phyloP scores from a whole-genome alignment of 2,888 invertebrate species.

The Leptopilina myrica region DNA sequence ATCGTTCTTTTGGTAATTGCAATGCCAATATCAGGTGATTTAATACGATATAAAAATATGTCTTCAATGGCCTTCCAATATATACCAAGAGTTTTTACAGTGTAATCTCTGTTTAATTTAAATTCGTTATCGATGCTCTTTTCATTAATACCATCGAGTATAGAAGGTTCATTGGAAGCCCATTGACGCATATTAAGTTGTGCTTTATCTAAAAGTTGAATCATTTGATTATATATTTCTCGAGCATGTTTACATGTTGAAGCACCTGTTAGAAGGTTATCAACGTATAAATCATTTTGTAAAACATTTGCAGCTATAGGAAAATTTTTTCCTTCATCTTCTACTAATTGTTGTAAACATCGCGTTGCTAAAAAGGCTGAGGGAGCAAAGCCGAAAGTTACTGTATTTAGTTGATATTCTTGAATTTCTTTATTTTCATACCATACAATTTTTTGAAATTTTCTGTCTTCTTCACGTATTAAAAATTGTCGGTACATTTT shows the following conservation, averaged over 20 bases:
- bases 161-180: conserved; percentile 54
- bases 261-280: conserved; percentile 49
- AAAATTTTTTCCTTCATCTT: conserved; percentile 48
- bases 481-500: conserved; percentile 53
- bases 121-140: background rate
- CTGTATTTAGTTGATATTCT: conserved; percentile 55
- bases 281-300: conserved; percentile 51
- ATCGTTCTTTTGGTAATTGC: conserved; percentile 52
- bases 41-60: background rate
- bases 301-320: conserved; percentile 42
- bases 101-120: background rate
- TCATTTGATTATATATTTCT: conserved; percentile 47
- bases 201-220: conserved; percentile 43
- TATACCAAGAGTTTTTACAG: too few relatives aligned
- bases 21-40: background rate
- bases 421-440: conserved; percentile 11
- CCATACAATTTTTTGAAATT: conserved; percentile 49
- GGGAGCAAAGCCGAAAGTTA: conserved; percentile 60
- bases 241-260: conserved; percentile 44
- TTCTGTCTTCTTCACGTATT: conserved; percentile 43
- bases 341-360: conserved; percentile 49
- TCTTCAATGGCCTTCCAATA: too few relatives aligned
- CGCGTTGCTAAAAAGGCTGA: conserved; percentile 57
- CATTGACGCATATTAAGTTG: conserved; percentile 56
- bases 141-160: conserved; percentile 25